A percentile compares a stretch with the other conserved stretches of the same genome.
Evolutionary conservation across 2,113 vertebrate genomes (phyloP).

Genomic region (Chamaea fasciata): DNA sequence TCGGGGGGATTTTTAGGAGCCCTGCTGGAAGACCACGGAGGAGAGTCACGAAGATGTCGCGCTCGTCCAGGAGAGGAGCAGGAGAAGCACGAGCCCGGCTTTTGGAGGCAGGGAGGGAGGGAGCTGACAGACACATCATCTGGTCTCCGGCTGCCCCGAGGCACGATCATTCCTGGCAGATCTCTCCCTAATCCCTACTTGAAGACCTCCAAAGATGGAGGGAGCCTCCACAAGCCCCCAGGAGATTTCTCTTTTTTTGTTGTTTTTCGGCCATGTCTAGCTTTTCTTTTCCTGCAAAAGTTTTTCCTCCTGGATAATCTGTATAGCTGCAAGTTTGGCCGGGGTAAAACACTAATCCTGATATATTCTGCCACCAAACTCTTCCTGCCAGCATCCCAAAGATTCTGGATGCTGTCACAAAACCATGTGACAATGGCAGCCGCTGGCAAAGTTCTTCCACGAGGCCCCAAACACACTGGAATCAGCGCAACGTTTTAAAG

Average conservation of each 20-base stretch:
- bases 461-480: fast-evolving
- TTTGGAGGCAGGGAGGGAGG: neutral
- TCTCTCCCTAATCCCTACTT: neutral
- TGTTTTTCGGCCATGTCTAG: fast-evolving
- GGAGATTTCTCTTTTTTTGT: neutral
- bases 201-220: constrained; percentile 33
- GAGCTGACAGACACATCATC: neutral
- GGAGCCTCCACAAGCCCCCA: neutral
- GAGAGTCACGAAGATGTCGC: neutral
- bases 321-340: neutral
- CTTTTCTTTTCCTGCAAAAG: neutral
- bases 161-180: neutral
- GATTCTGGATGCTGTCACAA: neutral
- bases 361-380: neutral
- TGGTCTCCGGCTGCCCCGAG: neutral
- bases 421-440: neutral
- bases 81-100: neutral
- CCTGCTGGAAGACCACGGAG: neutral
- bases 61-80: neutral
- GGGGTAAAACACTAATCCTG: fast-evolving
- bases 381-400: neutral
- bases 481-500: neutral
- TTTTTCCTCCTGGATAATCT: neutral
- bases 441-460: fast-evolving
- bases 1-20: neutral